These are phyloP conservation scores for Zaprionus nigranus DNA, from an alignment of 1,140 invertebrate genomes.

Conservation along the genomic window DNA sequence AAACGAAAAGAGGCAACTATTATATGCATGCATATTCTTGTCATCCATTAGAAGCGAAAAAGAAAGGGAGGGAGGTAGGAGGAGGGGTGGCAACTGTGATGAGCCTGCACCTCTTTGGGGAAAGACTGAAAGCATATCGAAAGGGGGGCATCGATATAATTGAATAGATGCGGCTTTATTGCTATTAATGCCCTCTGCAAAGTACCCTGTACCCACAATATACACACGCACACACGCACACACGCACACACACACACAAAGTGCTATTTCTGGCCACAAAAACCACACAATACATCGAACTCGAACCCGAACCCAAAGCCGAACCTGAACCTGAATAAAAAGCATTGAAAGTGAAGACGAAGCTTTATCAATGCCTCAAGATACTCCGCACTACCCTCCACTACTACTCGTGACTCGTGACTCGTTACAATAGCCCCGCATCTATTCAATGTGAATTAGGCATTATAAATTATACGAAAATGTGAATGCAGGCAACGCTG, in stretches of 20 bases:
- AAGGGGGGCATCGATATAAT: constrained; percentile 59
- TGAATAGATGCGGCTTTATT: constrained; percentile 78
- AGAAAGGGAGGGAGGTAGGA: background rate
- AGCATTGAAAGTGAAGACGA: constrained; percentile 29
- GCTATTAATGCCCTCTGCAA: constrained; percentile 60
- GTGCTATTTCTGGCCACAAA: constrained; percentile 69
- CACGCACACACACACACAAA: constrained; percentile 41
- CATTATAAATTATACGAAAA: constrained; percentile 65
- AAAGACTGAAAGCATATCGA: constrained; percentile 30
- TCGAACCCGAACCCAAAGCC: background rate
- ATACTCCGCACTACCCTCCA: constrained; percentile 27
- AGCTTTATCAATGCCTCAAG: constrained; percentile 45
- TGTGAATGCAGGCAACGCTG: constrained; percentile 8
- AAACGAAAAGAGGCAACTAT: constrained; percentile 10
- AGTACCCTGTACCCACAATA: constrained; percentile 30
- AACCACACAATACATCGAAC: constrained; percentile 61
- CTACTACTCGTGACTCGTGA: background rate
- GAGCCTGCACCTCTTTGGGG: constrained; percentile 14
- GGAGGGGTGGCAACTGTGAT: constrained; percentile 11
- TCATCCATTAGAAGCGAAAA: constrained; percentile 65
- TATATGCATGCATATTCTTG: constrained; percentile 41
- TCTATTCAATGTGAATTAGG: constrained; percentile 55
- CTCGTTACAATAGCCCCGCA: constrained; percentile 1
- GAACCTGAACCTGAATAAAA: background rate
- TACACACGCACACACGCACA: constrained; percentile 23